A percentile compares a stretch with the other conserved stretches of the same genome.
Evolutionary conservation across 2,113 vertebrate species (phyloP).

Genomic region (Tiliqua scincoides): DNA sequence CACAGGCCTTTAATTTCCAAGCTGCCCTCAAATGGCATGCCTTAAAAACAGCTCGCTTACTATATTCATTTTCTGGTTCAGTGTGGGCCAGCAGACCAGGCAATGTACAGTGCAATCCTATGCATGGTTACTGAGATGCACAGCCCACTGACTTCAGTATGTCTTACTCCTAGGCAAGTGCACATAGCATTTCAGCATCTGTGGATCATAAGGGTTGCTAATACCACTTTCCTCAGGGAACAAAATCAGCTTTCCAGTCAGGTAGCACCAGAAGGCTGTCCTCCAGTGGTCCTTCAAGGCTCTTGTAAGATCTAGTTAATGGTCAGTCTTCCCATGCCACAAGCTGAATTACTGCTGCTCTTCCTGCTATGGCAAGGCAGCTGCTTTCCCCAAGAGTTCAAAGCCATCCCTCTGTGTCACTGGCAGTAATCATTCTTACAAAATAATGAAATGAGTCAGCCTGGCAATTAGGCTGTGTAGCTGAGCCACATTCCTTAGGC

Average conservation of each 20-base stretch:
- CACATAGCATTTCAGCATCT: background rate
- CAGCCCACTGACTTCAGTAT: too few relatives aligned
- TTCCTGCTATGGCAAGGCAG: background rate
- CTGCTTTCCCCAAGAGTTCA: conserved; percentile 9
- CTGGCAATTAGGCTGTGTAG: conserved; percentile 32
- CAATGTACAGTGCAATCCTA: background rate
- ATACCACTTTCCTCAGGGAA: background rate
- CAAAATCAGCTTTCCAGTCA: background rate
- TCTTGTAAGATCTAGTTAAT: background rate
- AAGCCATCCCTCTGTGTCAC: conserved; percentile 11
- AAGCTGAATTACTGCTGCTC: conserved; percentile 43
- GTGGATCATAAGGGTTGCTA: background rate
- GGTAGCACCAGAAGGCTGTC: background rate
- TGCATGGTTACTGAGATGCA: too few relatives aligned
- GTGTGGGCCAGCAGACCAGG: background rate
- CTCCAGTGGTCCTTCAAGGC: background rate
- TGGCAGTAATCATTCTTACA: conserved; percentile 33
- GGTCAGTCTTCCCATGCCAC: background rate
- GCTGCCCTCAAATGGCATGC: background rate
- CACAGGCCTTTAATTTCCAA: background rate
- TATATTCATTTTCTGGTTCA: background rate
- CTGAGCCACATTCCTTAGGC: conserved; percentile 19
- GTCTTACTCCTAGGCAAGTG: too few relatives aligned
- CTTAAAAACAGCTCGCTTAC: background rate
- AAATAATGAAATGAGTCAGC: conserved; percentile 45